Percentiles rank a stretch among this genome's conserved stretches.
Conservation (phyloP, 1,140 invertebrate species). For the Gryllus bimaculatus region DNA sequence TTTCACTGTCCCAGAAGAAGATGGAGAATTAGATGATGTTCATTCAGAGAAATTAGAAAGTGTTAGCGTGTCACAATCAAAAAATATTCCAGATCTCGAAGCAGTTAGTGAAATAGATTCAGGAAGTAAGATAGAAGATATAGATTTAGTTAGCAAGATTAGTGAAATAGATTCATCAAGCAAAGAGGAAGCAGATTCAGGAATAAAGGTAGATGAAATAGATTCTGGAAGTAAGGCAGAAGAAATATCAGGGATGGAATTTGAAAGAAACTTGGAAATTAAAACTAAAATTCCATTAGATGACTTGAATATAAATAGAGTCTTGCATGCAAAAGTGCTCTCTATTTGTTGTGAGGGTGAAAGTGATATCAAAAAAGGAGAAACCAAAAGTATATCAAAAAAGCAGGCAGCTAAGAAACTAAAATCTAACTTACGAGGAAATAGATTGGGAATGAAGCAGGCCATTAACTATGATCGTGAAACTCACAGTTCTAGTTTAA, state of each 20-base stretch:
- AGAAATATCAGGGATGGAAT: constrained; percentile 16
- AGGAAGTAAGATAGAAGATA: not conserved
- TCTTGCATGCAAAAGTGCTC: constrained; percentile 56
- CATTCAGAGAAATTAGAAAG: constrained; percentile 26
- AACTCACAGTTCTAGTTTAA: constrained; percentile 14
- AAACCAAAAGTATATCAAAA: not conserved
- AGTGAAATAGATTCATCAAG: constrained; percentile 14
- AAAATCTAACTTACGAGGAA: constrained; percentile 7
- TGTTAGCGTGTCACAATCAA: not conserved
- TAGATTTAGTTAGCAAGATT: not conserved
- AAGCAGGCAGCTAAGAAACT: not conserved
- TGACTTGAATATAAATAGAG: constrained; percentile 45
- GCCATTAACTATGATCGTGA: not conserved
- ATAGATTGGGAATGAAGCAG: not conserved
- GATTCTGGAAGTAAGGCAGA: constrained; percentile 27
- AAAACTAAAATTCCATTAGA: constrained; percentile 42
- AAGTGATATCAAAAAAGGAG: not conserved
- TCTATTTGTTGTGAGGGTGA: constrained; percentile 53
- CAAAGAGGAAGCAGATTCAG: constrained; percentile 27
- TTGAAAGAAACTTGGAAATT: no score
- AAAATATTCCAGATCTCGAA: not conserved
- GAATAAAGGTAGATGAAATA: not conserved
- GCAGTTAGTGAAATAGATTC: not conserved
- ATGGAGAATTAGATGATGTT: constrained; percentile 32
- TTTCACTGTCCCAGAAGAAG: constrained; percentile 66